Evolutionary conservation across 2,888 invertebrate species (phyloP), one percentile per base, ranked within the genome.

Genomic region (Neuroscelio doddi): DNA sequence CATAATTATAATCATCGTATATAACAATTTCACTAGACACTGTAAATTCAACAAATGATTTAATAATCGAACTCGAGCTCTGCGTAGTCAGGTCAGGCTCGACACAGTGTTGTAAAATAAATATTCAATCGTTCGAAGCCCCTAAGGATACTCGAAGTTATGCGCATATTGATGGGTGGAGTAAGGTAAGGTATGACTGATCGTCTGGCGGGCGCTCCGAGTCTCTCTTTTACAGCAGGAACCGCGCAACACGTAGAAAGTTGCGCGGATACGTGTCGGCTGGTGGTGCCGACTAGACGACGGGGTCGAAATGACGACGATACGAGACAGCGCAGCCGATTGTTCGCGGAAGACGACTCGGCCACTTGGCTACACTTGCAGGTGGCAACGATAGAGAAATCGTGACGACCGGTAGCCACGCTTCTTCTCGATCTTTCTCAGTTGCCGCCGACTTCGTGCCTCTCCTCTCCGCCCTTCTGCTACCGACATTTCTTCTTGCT

Each of bases 111-210:
- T 26, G 41, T 45, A 34, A 45, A 62, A 62, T 66, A 66, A 66
- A 62, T 62, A 66, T 66, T 66, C 66, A 61, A 66, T 66, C 46
- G 57, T 45, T 44, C 32, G 14, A 30, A 56, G 27, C 30, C 21
- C 32, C 34, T 27, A 14, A 41, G 58, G 46, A 49, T n/a, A 36
- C 49, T 36, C 36, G 21, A 44, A 46, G 58, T 36, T 63, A 66
- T 63, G 53, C 59, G 64, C 67, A 56, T 59, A 64, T 59, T 64
- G 63, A 67, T 59, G 59, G 52, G 42, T 41, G 57, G 41, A 30
- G 29, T 38, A 21, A n/a, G n/a, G n/a, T n/a, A n/a, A 42, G 56
- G 50, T 62, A 62, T 57, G 66, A 56, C 47, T 39, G 45, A 57
- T 50, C 44, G 41, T 21, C 30, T 26, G 41, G 29, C 51, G 41